These are phyloP conservation scores for Ciconia stormi DNA, from an alignment of 2,113 vertebrate species.

Conservation along the genomic window DNA sequence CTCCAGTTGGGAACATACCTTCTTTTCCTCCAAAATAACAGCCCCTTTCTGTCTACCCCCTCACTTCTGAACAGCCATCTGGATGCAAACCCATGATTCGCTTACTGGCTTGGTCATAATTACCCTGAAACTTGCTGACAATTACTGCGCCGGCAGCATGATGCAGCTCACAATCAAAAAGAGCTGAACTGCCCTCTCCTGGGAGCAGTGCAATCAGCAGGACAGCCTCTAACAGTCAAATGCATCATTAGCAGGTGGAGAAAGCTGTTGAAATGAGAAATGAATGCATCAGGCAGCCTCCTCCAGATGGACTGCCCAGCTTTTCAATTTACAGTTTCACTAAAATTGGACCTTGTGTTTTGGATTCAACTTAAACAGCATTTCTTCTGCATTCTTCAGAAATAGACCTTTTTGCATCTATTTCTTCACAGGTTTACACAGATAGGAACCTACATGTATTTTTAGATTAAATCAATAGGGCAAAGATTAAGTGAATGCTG, in stretches of 20 bases:
- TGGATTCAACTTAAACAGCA: neutral
- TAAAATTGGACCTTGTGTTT: neutral
- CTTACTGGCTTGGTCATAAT: neutral
- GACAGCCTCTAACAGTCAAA: neutral
- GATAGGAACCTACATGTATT: neutral
- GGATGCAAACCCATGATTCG: neutral
- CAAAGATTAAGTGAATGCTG: neutral
- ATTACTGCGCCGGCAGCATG: neutral
- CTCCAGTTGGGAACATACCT: neutral
- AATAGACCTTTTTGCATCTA: neutral
- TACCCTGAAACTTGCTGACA: neutral
- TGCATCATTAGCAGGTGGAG: neutral
- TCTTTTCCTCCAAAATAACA: neutral
- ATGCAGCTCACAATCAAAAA: neutral
- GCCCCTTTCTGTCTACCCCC: neutral
- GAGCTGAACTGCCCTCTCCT: conserved; percentile 52
- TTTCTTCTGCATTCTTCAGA: neutral
- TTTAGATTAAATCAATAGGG: conserved; percentile 19
- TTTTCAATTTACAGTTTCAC: neutral
- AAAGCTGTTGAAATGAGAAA: neutral
- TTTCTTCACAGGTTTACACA: neutral
- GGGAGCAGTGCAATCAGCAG: conserved; percentile 34
- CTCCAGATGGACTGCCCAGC: neutral
- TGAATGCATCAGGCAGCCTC: neutral
- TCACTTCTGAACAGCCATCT: neutral